Evolutionary conservation across 2,888 invertebrate species (phyloP), one percentile per base, ranked within the genome.

Genomic region (Dynastes maya): DNA sequence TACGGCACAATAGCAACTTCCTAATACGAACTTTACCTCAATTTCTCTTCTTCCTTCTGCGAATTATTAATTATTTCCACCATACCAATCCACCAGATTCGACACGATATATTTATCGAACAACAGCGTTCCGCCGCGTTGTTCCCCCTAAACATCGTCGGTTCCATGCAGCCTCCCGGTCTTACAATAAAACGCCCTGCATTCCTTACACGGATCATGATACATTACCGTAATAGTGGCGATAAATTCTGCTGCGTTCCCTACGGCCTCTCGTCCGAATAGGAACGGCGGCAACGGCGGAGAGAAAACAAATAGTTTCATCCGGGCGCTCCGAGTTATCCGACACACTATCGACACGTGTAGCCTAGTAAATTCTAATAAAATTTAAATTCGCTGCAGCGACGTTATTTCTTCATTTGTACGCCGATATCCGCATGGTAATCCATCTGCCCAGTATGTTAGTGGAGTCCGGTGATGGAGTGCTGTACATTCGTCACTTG

Each of bases 201-300:
- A 65, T 68, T 68, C 68, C 51, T 49, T 27, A 13, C 68, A 51
- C 45, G 45, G 68, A 68, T 68, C 68, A 68, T 68, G 68, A 68
- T 68, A 53, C 51, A 51, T 68, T 68, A 51, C 68, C 6, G 68
- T 68, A 68, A 68, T 68, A 68, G 68, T 51, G 68, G n/a, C 68
- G 68, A 68, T 68, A 29, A 68, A 68, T 68, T 68, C 68, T 11
- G 11, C 55, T 27, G 27, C 27, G 27, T 45, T 45, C 45, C 11
- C 45, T 45, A 11, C 45, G 45, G 45, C 51, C 51, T 22, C 51
- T 49, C 29, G 29, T 22, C 29, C 63, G 29, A 63, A 8, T 45
- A 45, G 45, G 9, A 11, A 45, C 45, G 45, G 5, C 32, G 32
- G 32, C 32, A 37, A 37, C 5, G 32, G 53, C 32, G 65, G 37